phyloP scores from a whole-genome alignment of 2,797 vertebrate species.

The Takifugu rubripes region DNA sequence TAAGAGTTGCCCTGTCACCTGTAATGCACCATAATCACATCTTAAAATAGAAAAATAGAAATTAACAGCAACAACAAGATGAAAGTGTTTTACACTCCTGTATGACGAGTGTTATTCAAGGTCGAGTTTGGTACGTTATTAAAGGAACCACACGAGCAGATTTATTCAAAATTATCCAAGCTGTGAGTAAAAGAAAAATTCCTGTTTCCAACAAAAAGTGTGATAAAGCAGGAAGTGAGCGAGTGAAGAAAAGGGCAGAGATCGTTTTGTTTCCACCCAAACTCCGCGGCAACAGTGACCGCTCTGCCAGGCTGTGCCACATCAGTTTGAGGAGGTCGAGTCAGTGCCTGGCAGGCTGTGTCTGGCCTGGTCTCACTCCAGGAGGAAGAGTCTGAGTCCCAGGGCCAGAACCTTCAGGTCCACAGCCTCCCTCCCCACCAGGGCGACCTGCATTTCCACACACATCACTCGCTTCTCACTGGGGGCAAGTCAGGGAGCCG shows the following conservation, averaged over 20 bases:
- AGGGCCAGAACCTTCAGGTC: slow-evolving; percentile 57
- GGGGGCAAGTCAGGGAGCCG: slow-evolving; percentile 65
- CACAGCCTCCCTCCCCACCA: slow-evolving; percentile 46
- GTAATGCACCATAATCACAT: background rate
- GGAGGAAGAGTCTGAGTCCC: slow-evolving; percentile 29
- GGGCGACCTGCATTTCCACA: slow-evolving; percentile 35
- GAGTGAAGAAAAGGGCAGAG: slow-evolving; percentile 30
- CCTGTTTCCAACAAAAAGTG: slow-evolving; percentile 22
- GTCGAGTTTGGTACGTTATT: background rate
- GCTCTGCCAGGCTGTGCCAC: slow-evolving; percentile 62
- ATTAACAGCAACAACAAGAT: background rate
- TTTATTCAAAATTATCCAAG: background rate
- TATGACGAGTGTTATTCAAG: background rate
- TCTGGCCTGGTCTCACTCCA: slow-evolving; percentile 64
- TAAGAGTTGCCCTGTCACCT: background rate
- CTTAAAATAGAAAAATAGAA: background rate
- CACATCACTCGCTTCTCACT: slow-evolving; percentile 56
- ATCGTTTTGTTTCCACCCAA: slow-evolving; percentile 39
- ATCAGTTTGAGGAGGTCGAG: slow-evolving; percentile 76
- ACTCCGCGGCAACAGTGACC: slow-evolving; percentile 51
- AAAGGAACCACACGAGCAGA: background rate
- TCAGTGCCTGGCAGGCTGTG: slow-evolving; percentile 62
- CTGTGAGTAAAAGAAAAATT: slow-evolving; percentile 11
- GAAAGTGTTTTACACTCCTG: background rate
- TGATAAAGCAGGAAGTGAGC: slow-evolving; percentile 25